A percentile compares a stretch with the other conserved stretches of the same genome.
Conservation (phyloP, 2,888 invertebrate genomes). For the Drosophila eohydei region DNA sequence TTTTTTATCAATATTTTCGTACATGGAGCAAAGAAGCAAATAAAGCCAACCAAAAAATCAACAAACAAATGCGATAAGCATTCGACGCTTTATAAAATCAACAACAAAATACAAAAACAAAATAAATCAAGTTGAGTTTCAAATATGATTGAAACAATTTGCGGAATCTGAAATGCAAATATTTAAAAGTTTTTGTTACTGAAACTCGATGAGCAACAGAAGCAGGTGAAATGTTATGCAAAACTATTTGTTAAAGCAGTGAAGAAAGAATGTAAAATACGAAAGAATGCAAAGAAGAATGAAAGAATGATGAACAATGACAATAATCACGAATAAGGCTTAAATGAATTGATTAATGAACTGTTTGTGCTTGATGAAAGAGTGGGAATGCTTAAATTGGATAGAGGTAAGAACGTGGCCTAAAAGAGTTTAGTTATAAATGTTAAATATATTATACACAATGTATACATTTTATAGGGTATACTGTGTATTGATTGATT, state of each 20-base stretch:
- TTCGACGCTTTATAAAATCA: constrained; percentile 14
- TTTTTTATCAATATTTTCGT: constrained; percentile 63
- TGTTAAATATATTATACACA: neutral
- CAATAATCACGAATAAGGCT: neutral
- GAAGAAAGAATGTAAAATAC: neutral
- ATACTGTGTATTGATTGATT: too few relatives aligned
- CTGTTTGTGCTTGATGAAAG: neutral
- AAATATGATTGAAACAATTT: constrained; percentile 18
- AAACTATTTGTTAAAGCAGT: neutral
- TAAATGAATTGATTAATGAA: neutral
- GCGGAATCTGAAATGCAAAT: constrained; percentile 3
- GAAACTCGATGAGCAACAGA: constrained; percentile 5
- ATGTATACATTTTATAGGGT: too few relatives aligned
- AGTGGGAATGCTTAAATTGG: neutral
- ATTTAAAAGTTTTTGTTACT: constrained; percentile 1
- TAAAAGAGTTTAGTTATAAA: neutral
- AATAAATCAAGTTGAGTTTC: constrained; percentile 1
- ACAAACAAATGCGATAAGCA: constrained; percentile 42
- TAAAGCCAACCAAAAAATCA: constrained; percentile 30
- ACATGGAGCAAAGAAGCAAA: constrained; percentile 55
- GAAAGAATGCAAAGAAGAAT: neutral
- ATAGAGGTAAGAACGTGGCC: neutral
- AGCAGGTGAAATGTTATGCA: neutral
- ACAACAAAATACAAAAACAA: neutral
- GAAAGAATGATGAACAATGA: neutral